A percentile compares a stretch with the other conserved stretches of the same genome.
phyloP scores from a whole-genome alignment of 2,797 vertebrate species.

The Hafferia zeledoni region DNA sequence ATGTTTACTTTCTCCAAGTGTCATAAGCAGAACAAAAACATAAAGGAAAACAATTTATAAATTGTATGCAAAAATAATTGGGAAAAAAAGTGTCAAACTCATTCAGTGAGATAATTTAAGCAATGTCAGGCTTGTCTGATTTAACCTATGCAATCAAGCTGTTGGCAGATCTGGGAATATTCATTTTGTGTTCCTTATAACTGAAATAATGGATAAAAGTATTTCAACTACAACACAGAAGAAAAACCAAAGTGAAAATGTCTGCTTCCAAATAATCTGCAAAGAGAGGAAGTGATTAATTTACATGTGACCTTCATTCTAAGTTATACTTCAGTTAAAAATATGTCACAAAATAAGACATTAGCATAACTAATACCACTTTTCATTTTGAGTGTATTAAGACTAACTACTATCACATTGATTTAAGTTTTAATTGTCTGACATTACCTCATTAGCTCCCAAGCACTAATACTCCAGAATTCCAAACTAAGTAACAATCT shows the following conservation, averaged over 20 bases:
- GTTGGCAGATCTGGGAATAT: background rate
- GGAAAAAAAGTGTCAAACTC: background rate
- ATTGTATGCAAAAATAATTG: background rate
- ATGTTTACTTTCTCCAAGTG: background rate
- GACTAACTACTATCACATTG: background rate
- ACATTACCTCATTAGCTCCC: background rate
- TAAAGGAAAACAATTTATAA: background rate
- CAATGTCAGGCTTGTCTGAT: background rate
- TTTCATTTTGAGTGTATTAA: background rate
- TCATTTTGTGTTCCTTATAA: background rate
- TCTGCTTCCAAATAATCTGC: background rate
- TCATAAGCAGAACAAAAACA: background rate
- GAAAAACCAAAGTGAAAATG: background rate
- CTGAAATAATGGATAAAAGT: background rate
- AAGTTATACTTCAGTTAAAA: background rate
- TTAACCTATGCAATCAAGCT: background rate
- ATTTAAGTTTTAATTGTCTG: background rate
- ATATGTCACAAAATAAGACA: background rate
- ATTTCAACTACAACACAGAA: background rate
- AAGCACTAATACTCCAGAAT: background rate
- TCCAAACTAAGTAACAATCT: background rate
- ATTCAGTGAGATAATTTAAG: background rate
- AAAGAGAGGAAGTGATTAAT: background rate
- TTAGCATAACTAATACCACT: background rate
- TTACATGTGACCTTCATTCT: background rate